A percentile compares a stretch with the other conserved stretches of the same genome.
These are phyloP conservation scores for Willowsia nigromaculata DNA, from an alignment of 2,888 invertebrate genomes.

Conservation along the genomic window DNA sequence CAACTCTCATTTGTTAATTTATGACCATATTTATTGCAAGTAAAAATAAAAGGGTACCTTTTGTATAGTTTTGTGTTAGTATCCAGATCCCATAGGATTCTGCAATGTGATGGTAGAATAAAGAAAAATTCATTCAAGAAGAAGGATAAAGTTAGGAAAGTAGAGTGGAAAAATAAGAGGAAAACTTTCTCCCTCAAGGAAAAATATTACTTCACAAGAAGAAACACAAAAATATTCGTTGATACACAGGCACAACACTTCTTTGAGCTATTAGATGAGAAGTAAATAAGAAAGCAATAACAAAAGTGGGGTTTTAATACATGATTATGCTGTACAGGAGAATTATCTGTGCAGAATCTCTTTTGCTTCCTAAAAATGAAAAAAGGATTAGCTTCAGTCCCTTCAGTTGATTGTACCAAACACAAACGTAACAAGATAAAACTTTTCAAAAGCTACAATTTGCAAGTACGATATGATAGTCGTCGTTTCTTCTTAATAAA, in stretches of 20 bases:
- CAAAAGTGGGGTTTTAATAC: conserved; percentile 30
- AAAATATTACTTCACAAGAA: conserved; percentile 19
- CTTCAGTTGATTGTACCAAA: background rate
- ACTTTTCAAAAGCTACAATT: background rate
- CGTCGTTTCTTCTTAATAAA: background rate
- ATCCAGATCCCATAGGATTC: conserved; percentile 34
- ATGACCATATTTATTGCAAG: no score
- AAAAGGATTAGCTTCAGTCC: background rate
- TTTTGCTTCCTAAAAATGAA: background rate
- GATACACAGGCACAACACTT: background rate
- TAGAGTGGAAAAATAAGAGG: conserved; percentile 53
- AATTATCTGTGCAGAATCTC: background rate
- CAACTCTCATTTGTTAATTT: no score
- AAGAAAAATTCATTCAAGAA: conserved; percentile 56
- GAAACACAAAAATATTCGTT: conserved; percentile 25
- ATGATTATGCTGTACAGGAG: background rate
- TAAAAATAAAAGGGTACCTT: background rate
- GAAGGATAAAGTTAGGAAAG: conserved; percentile 52
- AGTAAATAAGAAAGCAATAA: conserved; percentile 8
- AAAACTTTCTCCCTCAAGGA: conserved; percentile 56
- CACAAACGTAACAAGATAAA: background rate
- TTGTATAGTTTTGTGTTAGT: background rate
- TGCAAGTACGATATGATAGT: background rate
- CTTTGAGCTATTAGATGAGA: background rate
- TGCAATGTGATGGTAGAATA: background rate